phyloP scores from a whole-genome alignment of 2,888 invertebrate species.

The Rhagophthalmus giganteus region DNA sequence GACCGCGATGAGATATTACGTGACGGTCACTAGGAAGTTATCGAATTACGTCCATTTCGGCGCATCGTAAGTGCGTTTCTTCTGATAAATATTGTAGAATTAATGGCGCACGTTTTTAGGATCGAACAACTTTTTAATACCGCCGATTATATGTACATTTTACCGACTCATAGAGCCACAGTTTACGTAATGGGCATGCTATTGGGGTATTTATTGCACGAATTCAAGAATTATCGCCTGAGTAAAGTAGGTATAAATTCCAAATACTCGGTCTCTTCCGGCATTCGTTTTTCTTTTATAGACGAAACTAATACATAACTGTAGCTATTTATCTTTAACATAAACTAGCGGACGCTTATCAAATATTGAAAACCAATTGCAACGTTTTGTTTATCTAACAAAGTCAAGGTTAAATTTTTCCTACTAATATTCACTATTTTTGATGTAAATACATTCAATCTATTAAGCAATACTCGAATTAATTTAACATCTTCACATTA shows the following conservation, averaged over 20 bases:
- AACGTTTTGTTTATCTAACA: no score
- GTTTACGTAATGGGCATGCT: constrained; percentile 71
- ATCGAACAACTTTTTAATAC: constrained; percentile 68
- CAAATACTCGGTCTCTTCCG: no score
- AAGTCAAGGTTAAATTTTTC: no score
- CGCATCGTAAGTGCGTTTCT: constrained; percentile 62
- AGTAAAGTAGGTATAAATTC: constrained; percentile 17
- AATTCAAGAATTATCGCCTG: constrained; percentile 47
- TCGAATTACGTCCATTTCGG: constrained; percentile 71
- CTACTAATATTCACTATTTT: no score
- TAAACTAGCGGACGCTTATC: no score
- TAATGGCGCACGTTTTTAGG: constrained; percentile 51
- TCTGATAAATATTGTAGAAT: background rate
- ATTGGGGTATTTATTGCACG: constrained; percentile 62
- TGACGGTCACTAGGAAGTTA: constrained; percentile 62
- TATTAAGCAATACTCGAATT: no score
- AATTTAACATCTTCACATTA: no score
- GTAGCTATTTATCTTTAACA: no score
- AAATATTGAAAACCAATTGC: no score
- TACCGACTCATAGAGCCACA: constrained; percentile 67
- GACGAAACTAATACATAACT: no score
- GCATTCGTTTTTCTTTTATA: no score
- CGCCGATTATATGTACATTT: constrained; percentile 69
- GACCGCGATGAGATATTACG: constrained; percentile 64
- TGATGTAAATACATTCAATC: no score